phyloP scores from a whole-genome alignment of 2,797 vertebrate species.

The Holocentrus rufus region DNA sequence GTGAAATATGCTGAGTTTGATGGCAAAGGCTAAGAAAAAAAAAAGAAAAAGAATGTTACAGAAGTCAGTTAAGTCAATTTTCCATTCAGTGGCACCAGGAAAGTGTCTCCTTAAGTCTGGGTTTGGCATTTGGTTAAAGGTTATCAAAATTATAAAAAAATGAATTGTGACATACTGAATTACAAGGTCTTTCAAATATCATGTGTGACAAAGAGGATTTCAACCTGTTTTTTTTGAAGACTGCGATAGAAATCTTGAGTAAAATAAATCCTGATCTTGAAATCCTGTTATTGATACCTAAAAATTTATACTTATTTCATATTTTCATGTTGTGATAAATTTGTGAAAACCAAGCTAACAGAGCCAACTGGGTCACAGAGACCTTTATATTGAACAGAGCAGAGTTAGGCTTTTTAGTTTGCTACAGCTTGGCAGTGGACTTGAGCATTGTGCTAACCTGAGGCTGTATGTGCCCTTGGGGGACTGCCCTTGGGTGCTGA shows the following conservation, averaged over 20 bases:
- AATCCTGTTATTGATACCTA: not conserved
- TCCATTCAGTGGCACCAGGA: not conserved
- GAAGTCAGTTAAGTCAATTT: not conserved
- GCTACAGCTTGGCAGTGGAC: slow-evolving; percentile 2
- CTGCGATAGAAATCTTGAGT: too few relatives aligned
- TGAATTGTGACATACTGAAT: not conserved
- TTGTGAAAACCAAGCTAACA: slow-evolving; percentile 19
- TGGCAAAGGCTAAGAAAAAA: not conserved
- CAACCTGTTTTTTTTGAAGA: not conserved
- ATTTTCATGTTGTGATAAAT: not conserved
- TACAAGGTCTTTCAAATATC: not conserved
- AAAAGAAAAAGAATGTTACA: not conserved
- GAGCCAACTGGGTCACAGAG: slow-evolving; percentile 24
- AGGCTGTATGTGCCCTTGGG: slow-evolving; percentile 66
- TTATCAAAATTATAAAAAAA: not conserved
- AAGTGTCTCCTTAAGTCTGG: not conserved
- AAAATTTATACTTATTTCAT: not conserved
- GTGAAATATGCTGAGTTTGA: not conserved
- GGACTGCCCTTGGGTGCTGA: slow-evolving; percentile 58
- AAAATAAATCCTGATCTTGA: too few relatives aligned
- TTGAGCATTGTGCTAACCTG: slow-evolving; percentile 50
- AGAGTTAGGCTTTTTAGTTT: too few relatives aligned
- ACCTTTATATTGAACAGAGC: not conserved
- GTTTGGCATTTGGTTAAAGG: not conserved
- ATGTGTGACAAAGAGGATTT: not conserved